phyloP scores from a whole-genome alignment of 2,113 vertebrate species.

The Naja naja region DNA sequence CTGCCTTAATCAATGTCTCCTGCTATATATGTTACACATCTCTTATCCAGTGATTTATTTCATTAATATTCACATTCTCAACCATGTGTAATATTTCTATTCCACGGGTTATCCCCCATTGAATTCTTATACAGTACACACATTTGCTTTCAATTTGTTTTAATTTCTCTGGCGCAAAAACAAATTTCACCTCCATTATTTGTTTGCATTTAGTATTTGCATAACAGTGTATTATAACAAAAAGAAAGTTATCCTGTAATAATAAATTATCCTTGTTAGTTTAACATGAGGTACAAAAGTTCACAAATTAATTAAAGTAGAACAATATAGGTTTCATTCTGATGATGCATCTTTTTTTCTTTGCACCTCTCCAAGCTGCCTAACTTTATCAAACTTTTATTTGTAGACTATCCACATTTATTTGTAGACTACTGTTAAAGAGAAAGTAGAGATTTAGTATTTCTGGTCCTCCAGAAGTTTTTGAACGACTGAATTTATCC shows the following conservation, averaged over 20 bases:
- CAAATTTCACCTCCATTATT: slow-evolving; percentile 27
- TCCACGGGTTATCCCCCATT: slow-evolving; percentile 47
- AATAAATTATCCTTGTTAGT: not conserved
- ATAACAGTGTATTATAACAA: slow-evolving; percentile 23
- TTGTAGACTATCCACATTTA: not conserved
- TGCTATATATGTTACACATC: slow-evolving; percentile 51
- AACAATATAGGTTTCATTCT: not conserved
- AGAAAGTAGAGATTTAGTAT: fast-evolving
- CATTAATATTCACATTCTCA: slow-evolving; percentile 58
- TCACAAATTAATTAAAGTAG: not conserved
- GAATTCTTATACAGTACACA: slow-evolving; percentile 51
- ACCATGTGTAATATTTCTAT: slow-evolving; percentile 38
- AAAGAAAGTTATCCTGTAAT: slow-evolving; percentile 9
- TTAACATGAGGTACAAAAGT: not conserved
- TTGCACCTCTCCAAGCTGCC: not conserved
- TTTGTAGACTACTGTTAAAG: not conserved
- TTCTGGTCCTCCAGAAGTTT: not conserved
- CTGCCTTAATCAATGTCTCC: slow-evolving; percentile 66
- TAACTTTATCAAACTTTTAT: not conserved
- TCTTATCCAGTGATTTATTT: slow-evolving; percentile 48
- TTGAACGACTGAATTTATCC: not conserved
- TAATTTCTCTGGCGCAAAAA: slow-evolving; percentile 38
- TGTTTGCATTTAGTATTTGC: slow-evolving; percentile 36
- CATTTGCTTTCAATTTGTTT: slow-evolving; percentile 47
- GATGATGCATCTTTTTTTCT: not conserved